Conservation (phyloP, 2,113 vertebrate genomes). For the Oreocharis arfaki region DNA sequence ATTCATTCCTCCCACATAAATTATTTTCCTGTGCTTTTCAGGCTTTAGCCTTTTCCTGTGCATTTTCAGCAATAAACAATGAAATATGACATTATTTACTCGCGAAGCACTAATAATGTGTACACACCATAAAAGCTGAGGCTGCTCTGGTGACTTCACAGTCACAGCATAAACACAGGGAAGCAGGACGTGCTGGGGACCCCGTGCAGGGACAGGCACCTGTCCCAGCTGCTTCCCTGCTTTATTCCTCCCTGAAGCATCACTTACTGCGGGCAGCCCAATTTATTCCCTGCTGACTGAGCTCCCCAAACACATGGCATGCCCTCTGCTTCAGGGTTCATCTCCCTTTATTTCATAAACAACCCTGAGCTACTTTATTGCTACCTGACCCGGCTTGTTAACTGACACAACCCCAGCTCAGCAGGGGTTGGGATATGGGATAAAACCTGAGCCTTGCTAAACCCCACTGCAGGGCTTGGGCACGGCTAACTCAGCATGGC, state of each 20-base stretch:
- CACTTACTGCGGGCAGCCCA: neutral
- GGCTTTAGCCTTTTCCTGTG: conserved; percentile 52
- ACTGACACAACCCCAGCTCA: neutral
- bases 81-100: conserved; percentile 66
- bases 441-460: conserved; percentile 30
- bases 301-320: neutral
- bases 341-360: neutral
- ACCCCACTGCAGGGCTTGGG: neutral
- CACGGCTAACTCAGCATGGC: neutral
- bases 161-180: neutral
- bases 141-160: conserved; percentile 12
- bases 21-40: conserved; percentile 44
- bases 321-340: conserved; percentile 23
- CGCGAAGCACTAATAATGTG: conserved; percentile 44
- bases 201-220: neutral
- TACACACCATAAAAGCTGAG: conserved; percentile 38
- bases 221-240: neutral
- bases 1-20: conserved; percentile 56
- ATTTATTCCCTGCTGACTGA: neutral
- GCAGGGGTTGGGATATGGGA: neutral
- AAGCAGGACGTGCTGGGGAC: neutral
- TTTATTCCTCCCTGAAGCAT: conserved; percentile 5
- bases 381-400: neutral
- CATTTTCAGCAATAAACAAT: conserved; percentile 49
- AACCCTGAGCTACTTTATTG: neutral